These are phyloP conservation scores for Brenthis ino DNA, from an alignment of 2,888 invertebrate species.

Conservation along the genomic window DNA sequence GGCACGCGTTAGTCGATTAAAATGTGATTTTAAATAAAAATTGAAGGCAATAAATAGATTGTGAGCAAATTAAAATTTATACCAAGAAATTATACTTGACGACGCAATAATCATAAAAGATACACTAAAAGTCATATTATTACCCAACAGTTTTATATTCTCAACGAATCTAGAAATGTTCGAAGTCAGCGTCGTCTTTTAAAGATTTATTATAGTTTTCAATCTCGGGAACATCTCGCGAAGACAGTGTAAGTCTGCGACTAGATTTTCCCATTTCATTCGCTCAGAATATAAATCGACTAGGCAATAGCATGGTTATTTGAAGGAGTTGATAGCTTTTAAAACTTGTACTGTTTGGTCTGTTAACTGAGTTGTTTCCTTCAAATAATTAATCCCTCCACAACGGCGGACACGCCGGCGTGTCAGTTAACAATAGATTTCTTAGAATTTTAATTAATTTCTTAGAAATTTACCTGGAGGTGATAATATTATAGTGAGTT, in stretches of 20 bases:
- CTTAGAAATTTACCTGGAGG: too few relatives aligned
- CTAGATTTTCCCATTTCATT: conserved; percentile 31
- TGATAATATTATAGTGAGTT: too few relatives aligned
- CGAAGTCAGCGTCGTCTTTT: conserved; percentile 21
- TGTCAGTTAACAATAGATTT: too few relatives aligned
- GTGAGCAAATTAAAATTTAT: conserved; percentile 50
- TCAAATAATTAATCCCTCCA: too few relatives aligned
- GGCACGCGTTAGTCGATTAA: background rate
- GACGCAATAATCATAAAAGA: conserved; percentile 5
- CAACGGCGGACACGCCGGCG: too few relatives aligned
- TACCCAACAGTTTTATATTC: conserved; percentile 26
- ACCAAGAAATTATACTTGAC: conserved; percentile 47
- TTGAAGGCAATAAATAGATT: too few relatives aligned
- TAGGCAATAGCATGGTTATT: conserved; percentile 33
- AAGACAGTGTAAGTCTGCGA: conserved; percentile 33
- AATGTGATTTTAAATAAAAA: too few relatives aligned
- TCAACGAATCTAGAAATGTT: conserved; percentile 24
- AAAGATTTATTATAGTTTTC: conserved; percentile 35
- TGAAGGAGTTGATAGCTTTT: conserved; percentile 24
- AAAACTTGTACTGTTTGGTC: too few relatives aligned
- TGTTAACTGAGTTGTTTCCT: too few relatives aligned
- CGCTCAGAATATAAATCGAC: conserved; percentile 34
- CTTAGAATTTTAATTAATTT: too few relatives aligned
- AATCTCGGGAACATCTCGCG: conserved; percentile 29
- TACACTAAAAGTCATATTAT: conserved; percentile 22